Conservation (phyloP, 1,140 invertebrate species). For the Muscidifurax raptorellus region DNA sequence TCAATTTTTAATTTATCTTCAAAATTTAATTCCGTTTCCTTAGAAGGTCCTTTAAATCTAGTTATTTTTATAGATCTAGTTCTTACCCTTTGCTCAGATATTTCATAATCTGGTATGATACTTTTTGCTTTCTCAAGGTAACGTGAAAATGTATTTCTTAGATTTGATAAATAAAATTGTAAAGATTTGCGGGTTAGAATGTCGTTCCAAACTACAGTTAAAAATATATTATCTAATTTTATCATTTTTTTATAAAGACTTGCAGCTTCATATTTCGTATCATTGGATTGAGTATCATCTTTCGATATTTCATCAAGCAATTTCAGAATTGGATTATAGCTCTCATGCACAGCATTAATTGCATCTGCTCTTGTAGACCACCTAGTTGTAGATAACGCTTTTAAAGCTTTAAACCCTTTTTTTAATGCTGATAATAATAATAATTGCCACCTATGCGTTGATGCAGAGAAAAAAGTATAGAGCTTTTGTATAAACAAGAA, state of each 20-base stretch:
- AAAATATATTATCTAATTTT: background rate
- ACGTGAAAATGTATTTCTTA: too few species aligned
- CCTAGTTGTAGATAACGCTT: slow-evolving; percentile 43
- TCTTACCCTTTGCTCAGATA: too few species aligned
- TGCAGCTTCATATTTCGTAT: slow-evolving; percentile 42
- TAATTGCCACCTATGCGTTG: slow-evolving; percentile 6
- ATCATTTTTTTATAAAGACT: background rate
- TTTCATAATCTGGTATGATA: too few species aligned
- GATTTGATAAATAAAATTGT: too few species aligned
- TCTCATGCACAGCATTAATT: slow-evolving; percentile 20
- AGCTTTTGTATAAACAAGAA: background rate
- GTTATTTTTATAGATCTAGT: slow-evolving; percentile 7
- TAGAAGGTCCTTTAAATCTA: background rate
- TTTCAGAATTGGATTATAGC: slow-evolving; percentile 26
- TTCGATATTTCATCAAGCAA: slow-evolving; percentile 35
- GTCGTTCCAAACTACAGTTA: background rate
- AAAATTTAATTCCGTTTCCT: background rate
- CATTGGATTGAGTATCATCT: slow-evolving; percentile 27
- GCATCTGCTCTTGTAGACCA: slow-evolving; percentile 49
- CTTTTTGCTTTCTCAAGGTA: slow-evolving; percentile 12
- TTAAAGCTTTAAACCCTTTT: slow-evolving; percentile 28
- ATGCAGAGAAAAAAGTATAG: slow-evolving; percentile 12
- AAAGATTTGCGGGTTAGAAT: background rate
- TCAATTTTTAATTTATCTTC: background rate
- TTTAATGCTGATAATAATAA: background rate